Conservation (phyloP, 2,113 vertebrate genomes). For the Amphiprion ocellaris region DNA sequence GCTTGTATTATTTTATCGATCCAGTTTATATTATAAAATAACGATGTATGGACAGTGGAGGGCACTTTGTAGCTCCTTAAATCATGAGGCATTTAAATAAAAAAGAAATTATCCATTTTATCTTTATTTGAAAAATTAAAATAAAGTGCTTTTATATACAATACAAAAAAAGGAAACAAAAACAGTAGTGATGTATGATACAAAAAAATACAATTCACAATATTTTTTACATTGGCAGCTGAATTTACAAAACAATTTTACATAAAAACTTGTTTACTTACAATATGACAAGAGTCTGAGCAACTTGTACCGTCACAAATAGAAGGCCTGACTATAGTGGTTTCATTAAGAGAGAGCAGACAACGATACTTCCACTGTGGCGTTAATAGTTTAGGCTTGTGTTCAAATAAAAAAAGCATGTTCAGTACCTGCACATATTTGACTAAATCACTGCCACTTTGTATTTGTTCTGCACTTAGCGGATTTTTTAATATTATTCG, state of each 20-base stretch:
- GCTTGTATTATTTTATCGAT: no score
- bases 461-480: conserved; percentile 56
- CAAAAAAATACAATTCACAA: conserved; percentile 85
- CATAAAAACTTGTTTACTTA: conserved; percentile 75
- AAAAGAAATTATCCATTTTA: conserved; percentile 71
- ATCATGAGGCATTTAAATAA: conserved; percentile 37
- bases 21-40: no score
- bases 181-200: conserved; percentile 84
- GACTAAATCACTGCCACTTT: conserved; percentile 53
- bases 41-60: no score
- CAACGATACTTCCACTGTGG: conserved; percentile 63
- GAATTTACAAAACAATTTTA: conserved; percentile 85
- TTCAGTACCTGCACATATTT: conserved; percentile 57
- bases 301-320: conserved; percentile 68
- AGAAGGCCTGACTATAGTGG: conserved; percentile 72
- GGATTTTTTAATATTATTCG: conserved; percentile 49
- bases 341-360: conserved; percentile 59
- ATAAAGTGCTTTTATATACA: conserved; percentile 89
- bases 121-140: conserved; percentile 87
- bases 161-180: conserved; percentile 77
- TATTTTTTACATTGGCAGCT: conserved; percentile 85
- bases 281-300: conserved; percentile 73
- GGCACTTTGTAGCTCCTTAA: background rate
- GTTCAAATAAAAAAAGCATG: conserved; percentile 49
- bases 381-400: conserved; percentile 58